Evolutionary conservation across 2,113 vertebrate genomes (phyloP).

Genomic region (Crypturellus undulatus): DNA sequence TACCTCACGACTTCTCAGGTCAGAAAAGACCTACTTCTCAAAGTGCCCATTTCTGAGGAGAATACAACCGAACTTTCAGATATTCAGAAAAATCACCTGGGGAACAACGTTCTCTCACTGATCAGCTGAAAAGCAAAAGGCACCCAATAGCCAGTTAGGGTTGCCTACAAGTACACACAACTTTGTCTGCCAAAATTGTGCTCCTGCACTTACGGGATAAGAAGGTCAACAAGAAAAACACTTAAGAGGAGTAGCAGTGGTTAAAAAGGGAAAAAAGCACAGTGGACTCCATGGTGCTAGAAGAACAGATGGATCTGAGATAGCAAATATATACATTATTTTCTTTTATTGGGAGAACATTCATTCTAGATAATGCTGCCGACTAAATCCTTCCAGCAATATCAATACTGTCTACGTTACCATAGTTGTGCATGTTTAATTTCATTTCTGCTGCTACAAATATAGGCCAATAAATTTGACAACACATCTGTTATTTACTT

Average conservation of each 20-base stretch:
- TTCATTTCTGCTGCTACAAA: constrained; percentile 62
- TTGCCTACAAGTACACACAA: neutral
- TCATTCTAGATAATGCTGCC: constrained; percentile 14
- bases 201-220: neutral
- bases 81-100: neutral
- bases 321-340: neutral
- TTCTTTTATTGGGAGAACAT: neutral
- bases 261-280: neutral
- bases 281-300: neutral
- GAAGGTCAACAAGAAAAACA: neutral
- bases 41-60: neutral
- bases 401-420: constrained; percentile 36
- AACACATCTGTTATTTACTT: constrained; percentile 75
- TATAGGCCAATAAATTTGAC: constrained; percentile 65
- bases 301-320: neutral
- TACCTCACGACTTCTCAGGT: neutral
- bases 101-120: neutral
- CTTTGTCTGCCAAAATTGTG: neutral
- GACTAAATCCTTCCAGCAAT: constrained; percentile 47
- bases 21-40: neutral
- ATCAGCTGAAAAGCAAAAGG: neutral
- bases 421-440: constrained; percentile 44
- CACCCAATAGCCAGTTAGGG: accelerated
- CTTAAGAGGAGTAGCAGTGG: neutral
- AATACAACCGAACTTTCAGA: neutral